Evolutionary conservation across 2,797 vertebrate species (phyloP), one percentile per base, ranked within the genome.

Genomic region (Coranthus polyacanthus): DNA sequence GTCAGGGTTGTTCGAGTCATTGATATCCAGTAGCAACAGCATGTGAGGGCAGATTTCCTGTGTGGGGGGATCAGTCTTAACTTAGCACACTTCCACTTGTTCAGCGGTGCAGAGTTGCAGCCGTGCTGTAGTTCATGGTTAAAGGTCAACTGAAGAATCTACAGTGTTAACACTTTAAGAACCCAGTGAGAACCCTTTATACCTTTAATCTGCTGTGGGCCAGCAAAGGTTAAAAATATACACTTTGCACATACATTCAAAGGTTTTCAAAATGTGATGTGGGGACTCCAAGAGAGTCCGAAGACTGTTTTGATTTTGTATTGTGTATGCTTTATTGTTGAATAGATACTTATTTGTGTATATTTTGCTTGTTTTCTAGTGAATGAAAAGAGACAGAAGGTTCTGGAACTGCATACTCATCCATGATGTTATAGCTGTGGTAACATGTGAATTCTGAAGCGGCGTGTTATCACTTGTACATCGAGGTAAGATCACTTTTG

Each of bases 361-460:
- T 18, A 0, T 24, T 18, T 56, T 16, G 37, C 22, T 41, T 61
- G 1, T 63, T 59, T 15, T 65, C 6, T 4, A 88, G 84, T 32
- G 64, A 65, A 20, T 54, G 43, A 79, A 52, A 61, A 22, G 46
- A 21, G 18, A 49, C 4, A 9, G 57, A 84, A 46, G 46, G 83
- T 52, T 81, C 61, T 41, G 62, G 69, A 78, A 36, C 61, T 53
- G 54, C 21, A 17, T 32, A 66, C 75, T 69, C 41, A 55, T 39
- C 74, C 46, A 56, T 9, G 59, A 85, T 78, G 81, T 47, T 83
- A 36, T 81, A 60, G 70, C 75, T 12, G 6, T 47, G 61, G 63
- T 90, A 90, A 72, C 84, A 92, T 90, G 88, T 92, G 85, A 92
- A 58, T 79, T 72, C 72, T 83, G 76, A 78, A 57, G 62, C 26